Conservation (phyloP, 2,113 vertebrate species). For the Elephantulus edwardii region DNA sequence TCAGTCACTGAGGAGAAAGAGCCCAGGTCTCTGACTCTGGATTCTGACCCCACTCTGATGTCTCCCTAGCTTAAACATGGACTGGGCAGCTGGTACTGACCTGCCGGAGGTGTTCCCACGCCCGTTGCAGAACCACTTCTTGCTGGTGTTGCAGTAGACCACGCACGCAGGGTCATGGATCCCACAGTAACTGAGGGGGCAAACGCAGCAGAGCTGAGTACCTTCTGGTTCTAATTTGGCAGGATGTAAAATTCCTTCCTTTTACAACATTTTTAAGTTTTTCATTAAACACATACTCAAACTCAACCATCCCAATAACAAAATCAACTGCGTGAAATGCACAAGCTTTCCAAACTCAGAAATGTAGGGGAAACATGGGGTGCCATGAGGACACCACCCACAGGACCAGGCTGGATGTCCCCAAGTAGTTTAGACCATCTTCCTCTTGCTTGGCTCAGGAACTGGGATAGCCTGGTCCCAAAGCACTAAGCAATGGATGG, state of each 20-base stretch:
- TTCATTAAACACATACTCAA: constrained; percentile 65
- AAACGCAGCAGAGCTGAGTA: neutral
- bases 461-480: neutral
- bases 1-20: constrained; percentile 50
- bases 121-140: constrained; percentile 99
- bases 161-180: constrained; percentile 99
- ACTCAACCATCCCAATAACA: neutral
- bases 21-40: constrained; percentile 54
- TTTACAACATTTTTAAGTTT: constrained; percentile 59
- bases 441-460: neutral
- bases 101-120: constrained; percentile 99
- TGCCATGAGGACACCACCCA: neutral
- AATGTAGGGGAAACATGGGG: neutral
- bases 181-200: constrained; percentile 92
- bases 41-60: neutral
- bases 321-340: neutral
- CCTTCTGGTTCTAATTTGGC: constrained; percentile 56
- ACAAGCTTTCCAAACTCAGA: neutral
- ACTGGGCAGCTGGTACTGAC: constrained; percentile 77
- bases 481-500: neutral
- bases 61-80: constrained; percentile 53
- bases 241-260: constrained; percentile 63
- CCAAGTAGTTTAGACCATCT: accelerated
- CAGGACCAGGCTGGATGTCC: neutral
- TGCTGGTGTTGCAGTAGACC: constrained; percentile 99